These are phyloP conservation scores for Pantherophis vulpinus DNA, from an alignment of 2,797 vertebrate genomes.

Conservation along the genomic window DNA sequence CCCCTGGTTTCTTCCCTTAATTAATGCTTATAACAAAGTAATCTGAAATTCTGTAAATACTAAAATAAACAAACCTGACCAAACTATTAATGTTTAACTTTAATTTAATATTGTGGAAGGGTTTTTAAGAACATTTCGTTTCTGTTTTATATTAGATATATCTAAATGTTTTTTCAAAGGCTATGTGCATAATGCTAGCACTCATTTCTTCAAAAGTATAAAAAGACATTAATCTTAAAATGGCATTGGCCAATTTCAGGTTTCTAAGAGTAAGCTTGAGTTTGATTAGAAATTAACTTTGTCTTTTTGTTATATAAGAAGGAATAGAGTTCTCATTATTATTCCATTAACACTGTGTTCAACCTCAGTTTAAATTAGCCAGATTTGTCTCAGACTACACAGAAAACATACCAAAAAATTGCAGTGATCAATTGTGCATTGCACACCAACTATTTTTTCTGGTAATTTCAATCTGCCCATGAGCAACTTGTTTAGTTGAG, in stretches of 20 bases:
- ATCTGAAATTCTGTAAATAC: background rate
- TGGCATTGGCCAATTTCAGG: background rate
- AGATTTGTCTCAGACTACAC: background rate
- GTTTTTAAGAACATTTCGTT: background rate
- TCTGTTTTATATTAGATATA: background rate
- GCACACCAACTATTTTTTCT: background rate
- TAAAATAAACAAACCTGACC: background rate
- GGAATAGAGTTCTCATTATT: background rate
- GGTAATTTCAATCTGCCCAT: background rate
- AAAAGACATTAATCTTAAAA: background rate
- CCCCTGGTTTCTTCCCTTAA: too few species aligned
- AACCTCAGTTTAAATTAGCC: background rate
- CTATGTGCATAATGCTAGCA: background rate
- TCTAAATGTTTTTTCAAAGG: background rate
- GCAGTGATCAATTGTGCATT: background rate
- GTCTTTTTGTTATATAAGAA: background rate
- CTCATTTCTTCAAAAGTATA: background rate
- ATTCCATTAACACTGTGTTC: background rate
- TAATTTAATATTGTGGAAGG: background rate
- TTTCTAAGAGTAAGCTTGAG: background rate
- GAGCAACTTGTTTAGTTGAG: background rate
- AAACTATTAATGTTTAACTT: background rate
- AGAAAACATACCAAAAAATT: background rate
- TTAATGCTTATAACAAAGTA: background rate
- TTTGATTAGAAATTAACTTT: background rate